These are phyloP conservation scores for Chalcosyrphus nemorum DNA, from an alignment of 2,888 invertebrate genomes.

Conservation along the genomic window DNA sequence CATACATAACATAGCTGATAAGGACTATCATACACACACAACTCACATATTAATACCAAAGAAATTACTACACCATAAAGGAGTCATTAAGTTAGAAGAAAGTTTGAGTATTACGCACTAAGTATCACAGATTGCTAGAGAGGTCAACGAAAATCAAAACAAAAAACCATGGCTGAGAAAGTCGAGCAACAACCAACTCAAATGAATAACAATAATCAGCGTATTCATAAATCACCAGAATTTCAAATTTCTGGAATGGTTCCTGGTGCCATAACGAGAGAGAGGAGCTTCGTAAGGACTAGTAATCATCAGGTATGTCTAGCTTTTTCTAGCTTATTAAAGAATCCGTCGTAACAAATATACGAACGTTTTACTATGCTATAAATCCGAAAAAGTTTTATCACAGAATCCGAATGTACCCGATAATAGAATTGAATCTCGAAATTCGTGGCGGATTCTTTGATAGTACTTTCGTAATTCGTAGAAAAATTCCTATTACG, in stretches of 20 bases:
- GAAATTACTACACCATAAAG: slow-evolving; percentile 26
- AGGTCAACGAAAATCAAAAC: not conserved
- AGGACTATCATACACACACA: slow-evolving; percentile 35
- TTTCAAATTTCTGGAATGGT: slow-evolving; percentile 77
- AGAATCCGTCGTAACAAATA: no score
- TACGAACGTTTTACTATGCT: no score
- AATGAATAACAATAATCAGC: slow-evolving; percentile 77
- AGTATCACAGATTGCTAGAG: not conserved
- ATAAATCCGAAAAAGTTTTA: no score
- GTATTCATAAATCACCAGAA: slow-evolving; percentile 80
- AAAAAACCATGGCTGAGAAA: slow-evolving; percentile 79
- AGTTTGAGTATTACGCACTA: slow-evolving; percentile 31
- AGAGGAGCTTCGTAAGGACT: slow-evolving; percentile 87
- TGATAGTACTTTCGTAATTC: no score
- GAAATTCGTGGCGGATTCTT: no score
- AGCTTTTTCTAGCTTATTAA: not conserved
- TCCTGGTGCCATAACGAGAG: slow-evolving; percentile 85
- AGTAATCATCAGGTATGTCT: slow-evolving; percentile 83
- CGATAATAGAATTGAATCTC: no score
- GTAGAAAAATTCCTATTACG: no score
- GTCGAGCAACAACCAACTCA: slow-evolving; percentile 77
- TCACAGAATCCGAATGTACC: no score
- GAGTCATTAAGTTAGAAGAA: slow-evolving; percentile 21
- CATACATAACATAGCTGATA: slow-evolving; percentile 50
- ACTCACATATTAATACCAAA: slow-evolving; percentile 60